Percentiles rank a stretch among this genome's conserved stretches.
Conservation (phyloP, 2,888 invertebrate genomes). For the Gerris lacustris region DNA sequence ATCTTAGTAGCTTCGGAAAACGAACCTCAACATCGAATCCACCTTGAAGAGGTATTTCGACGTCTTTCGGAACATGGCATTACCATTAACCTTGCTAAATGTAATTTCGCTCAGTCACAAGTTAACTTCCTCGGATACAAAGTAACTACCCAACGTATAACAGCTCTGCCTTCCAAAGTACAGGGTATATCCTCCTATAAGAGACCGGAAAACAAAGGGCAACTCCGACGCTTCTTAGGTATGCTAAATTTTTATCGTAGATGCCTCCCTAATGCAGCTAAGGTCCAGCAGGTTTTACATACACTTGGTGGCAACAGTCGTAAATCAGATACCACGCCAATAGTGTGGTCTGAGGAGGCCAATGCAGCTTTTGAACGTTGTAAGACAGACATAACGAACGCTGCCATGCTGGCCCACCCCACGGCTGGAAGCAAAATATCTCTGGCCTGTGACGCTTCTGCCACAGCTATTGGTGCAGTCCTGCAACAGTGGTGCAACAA, state of each 20-base stretch:
- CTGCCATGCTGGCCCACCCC: slow-evolving; percentile 35
- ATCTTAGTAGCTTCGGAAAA: slow-evolving; percentile 32
- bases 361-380: slow-evolving; percentile 14
- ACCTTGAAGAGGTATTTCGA: slow-evolving; percentile 23
- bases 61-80: slow-evolving; percentile 25
- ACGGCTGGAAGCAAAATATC: slow-evolving; percentile 31
- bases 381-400: slow-evolving; percentile 33
- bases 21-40: slow-evolving; percentile 18
- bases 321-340: not conserved
- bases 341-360: slow-evolving; percentile 14
- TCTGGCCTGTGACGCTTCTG: slow-evolving; percentile 17
- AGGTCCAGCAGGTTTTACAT: slow-evolving; percentile 24
- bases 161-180: slow-evolving; percentile 25
- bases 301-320: not conserved
- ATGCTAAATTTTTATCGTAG: slow-evolving; percentile 36
- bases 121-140: slow-evolving; percentile 18
- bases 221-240: slow-evolving; percentile 33
- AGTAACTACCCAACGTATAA: slow-evolving; percentile 16
- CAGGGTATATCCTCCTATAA: slow-evolving; percentile 31
- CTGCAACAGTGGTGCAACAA: slow-evolving; percentile 18
- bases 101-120: slow-evolving; percentile 14
- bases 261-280: slow-evolving; percentile 33
- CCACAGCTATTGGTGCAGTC: slow-evolving; percentile 12
- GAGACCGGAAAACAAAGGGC: slow-evolving; percentile 19
- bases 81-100: slow-evolving; percentile 29